A percentile compares a stretch with the other conserved stretches of the same genome.
Evolutionary conservation across 1,140 invertebrate genomes (phyloP).

Genomic region (Heliconius hewitsoni): DNA sequence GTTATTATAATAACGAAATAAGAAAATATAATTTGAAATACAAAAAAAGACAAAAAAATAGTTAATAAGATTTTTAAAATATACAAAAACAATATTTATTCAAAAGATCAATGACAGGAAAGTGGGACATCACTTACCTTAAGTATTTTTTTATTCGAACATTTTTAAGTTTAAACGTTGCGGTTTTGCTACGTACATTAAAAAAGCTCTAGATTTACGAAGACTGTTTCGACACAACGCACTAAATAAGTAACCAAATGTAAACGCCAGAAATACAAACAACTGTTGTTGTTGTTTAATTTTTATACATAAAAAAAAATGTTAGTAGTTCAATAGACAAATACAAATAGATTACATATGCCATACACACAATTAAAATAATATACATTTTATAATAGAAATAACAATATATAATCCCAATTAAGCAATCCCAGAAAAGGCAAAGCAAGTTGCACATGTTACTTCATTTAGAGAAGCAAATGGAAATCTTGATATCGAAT

Average conservation of each 20-base stretch:
- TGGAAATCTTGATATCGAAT: constrained; percentile 37
- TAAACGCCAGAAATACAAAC: constrained; percentile 7
- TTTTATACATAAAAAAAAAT: neutral
- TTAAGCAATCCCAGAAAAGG: constrained; percentile 37
- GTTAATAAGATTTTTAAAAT: too few relatives aligned
- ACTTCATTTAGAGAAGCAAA: constrained; percentile 36
- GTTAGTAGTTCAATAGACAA: neutral
- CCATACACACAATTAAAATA: neutral
- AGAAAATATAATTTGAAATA: neutral
- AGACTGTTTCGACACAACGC: constrained; percentile 27
- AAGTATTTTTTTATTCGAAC: neutral
- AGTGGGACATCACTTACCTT: neutral
- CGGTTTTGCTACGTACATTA: constrained; percentile 18
- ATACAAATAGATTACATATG: neutral
- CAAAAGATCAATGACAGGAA: neutral
- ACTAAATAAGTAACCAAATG: constrained; percentile 37
- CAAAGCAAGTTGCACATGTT: constrained; percentile 41
- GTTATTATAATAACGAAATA: neutral
- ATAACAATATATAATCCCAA: constrained; percentile 20
- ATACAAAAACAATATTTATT: neutral
- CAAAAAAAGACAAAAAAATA: too few relatives aligned
- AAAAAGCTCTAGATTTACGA: constrained; percentile 30
- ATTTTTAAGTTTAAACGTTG: neutral
- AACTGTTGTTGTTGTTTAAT: constrained; percentile 7
- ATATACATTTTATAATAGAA: neutral